Evolutionary conservation across 2,797 vertebrate genomes (phyloP).

Genomic region (Rallus crepitans): DNA sequence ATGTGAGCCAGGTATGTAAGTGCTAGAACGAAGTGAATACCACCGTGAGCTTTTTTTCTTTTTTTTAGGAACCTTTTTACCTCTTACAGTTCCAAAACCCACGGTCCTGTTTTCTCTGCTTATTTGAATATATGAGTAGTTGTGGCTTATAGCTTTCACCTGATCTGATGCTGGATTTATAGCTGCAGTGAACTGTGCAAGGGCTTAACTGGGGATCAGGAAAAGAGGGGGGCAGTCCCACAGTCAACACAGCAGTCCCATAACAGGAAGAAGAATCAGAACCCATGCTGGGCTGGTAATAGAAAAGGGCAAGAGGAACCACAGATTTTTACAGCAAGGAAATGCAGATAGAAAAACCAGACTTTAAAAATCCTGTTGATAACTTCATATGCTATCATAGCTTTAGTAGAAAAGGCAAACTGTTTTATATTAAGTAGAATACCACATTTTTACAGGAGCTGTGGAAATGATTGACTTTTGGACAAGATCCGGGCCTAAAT

Average conservation of each 20-base stretch:
- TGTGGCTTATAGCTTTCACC: not conserved
- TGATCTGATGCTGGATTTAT: not conserved
- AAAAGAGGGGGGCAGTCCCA: not conserved
- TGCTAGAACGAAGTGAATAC: not conserved
- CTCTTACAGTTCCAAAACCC: not conserved
- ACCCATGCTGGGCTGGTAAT: accelerated
- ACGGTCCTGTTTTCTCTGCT: not conserved
- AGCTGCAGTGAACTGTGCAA: not conserved
- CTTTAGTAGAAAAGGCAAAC: not conserved
- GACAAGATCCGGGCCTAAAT: not conserved
- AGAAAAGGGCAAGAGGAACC: not conserved
- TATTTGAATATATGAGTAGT: not conserved
- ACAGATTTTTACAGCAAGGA: not conserved
- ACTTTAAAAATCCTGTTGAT: not conserved
- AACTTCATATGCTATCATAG: not conserved
- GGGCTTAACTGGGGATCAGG: not conserved
- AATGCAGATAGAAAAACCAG: not conserved
- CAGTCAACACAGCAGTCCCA: not conserved
- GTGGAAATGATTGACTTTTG: not conserved
- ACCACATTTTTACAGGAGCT: not conserved
- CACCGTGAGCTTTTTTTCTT: not conserved
- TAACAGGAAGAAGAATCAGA: not conserved
- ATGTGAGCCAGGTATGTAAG: not conserved
- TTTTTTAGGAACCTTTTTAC: not conserved
- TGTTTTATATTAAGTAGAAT: not conserved